phyloP scores from a whole-genome alignment of 2,797 vertebrate genomes.

The Lagorchestes hirsutus region DNA sequence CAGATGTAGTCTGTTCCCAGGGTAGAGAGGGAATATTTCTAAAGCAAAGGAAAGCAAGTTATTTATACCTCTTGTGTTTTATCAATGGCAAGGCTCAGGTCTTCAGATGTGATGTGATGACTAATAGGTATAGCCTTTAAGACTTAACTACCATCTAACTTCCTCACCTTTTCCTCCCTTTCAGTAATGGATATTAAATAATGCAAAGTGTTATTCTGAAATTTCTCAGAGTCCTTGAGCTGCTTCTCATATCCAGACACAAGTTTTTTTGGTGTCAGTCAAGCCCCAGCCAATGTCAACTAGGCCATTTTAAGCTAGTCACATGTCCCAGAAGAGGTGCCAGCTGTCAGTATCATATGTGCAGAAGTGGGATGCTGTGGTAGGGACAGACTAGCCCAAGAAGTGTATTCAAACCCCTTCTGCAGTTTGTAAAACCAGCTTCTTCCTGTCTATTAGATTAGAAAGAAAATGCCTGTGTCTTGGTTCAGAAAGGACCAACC shows the following conservation, averaged over 20 bases:
- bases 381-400: not conserved
- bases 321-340: slow-evolving; percentile 52
- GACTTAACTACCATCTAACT: not conserved
- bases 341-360: slow-evolving; percentile 36
- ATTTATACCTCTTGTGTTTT: not conserved
- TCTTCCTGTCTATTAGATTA: not conserved
- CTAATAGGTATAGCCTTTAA: not conserved
- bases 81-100: not conserved
- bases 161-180: not conserved
- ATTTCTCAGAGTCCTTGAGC: slow-evolving; percentile 51
- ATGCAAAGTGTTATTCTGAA: not conserved
- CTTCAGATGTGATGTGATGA: not conserved
- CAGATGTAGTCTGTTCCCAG: not conserved
- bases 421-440: not conserved
- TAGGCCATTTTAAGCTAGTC: slow-evolving; percentile 34
- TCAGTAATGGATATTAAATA: not conserved
- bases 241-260: slow-evolving; percentile 44
- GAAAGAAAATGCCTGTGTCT: not conserved
- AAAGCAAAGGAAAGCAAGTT: slow-evolving; percentile 57
- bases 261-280: slow-evolving; percentile 56
- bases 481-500: not conserved
- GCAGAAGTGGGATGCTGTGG: not conserved
- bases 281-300: slow-evolving; percentile 41
- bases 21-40: slow-evolving; percentile 11
- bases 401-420: not conserved